These are phyloP conservation scores for Acleris holmiana DNA, from an alignment of 2,888 invertebrate species.

Conservation along the genomic window DNA sequence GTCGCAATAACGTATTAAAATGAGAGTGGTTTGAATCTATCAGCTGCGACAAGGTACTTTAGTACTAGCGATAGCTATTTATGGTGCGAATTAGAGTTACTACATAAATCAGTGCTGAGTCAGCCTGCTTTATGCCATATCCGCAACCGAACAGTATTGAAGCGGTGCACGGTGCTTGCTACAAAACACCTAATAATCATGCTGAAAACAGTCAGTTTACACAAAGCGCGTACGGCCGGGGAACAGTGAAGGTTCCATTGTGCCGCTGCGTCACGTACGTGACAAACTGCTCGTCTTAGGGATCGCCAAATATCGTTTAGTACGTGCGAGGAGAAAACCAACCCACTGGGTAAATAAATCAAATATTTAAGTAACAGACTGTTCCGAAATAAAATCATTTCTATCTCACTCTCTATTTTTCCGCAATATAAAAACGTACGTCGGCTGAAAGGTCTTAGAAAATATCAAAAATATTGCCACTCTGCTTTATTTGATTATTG, in stretches of 20 bases:
- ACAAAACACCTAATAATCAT: not conserved
- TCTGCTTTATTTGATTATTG: conserved; percentile 7
- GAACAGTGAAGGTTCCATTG: conserved; percentile 78
- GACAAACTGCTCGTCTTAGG: conserved; percentile 82
- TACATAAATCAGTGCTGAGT: too few relatives aligned
- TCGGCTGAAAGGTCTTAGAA: not conserved
- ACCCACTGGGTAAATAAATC: conserved; percentile 81
- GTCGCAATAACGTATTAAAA: too few relatives aligned
- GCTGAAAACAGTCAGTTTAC: conserved; percentile 46
- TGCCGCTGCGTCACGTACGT: conserved; percentile 80
- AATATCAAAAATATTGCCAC: conserved; percentile 11
- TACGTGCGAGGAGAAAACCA: conserved; percentile 81
- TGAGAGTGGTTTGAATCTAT: too few relatives aligned
- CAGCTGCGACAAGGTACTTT: too few relatives aligned
- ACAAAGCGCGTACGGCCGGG: conserved; percentile 72
- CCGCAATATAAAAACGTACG: conserved; percentile 45
- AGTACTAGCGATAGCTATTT: too few relatives aligned
- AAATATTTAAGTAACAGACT: conserved; percentile 79
- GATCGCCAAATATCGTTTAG: conserved; percentile 85
- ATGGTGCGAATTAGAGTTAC: too few relatives aligned
- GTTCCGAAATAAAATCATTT: conserved; percentile 68
- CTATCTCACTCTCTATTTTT: conserved; percentile 54
- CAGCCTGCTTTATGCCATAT: too few relatives aligned
- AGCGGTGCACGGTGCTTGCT: too few relatives aligned
- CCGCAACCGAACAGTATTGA: too few relatives aligned